Base-by-base conservation (phyloP, 2,113 vertebrate genomes). In the Semicossyphus pulcher region DNA sequence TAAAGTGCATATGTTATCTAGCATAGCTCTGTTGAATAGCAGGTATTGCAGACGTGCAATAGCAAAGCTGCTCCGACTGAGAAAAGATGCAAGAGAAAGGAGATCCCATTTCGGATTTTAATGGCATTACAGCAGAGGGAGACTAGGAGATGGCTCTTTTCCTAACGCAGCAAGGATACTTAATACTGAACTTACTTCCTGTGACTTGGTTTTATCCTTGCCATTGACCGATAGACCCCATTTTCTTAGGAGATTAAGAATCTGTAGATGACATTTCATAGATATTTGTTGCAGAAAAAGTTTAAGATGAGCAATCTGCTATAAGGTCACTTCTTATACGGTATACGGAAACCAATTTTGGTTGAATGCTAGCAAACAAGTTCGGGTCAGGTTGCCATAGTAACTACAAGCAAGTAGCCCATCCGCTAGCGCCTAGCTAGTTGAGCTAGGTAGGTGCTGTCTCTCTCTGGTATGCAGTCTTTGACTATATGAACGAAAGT, bases 191-290 rank as follows among this genome's bases (percentile, higher is more conserved):
- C 87, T 91, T 89, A 92, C 92, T 91, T 93, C 84, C 72, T 88
- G 53, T 42, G 76, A 58, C 77, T 88, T 83, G 86, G 67, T 60
- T 86, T 82, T 84, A 72, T 89, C 86, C 85, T 89, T 82, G 79
- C 56, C 85, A 84, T 20, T 87, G 76, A 77, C 63, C 54, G 86
- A 83, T 72, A 88, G 85, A 80, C 88, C 83, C 80, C 68, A 92
- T 75, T 79, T 78, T 82, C 63, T 89, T 75, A 92, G 88, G 28
- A 92, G 87, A 61, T 86, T 88, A 81, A 81, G 47, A 67, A 93
- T 88, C 90, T 92, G 89, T 68, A 85, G 80, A 86, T 72, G 74
- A 81, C 71, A 72, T 81, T 72, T 51, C 44, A 84, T 62, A 59
- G 45, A 85, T 34, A 83, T 59, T 16, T 80, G 69, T 60, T 78